Evolutionary conservation across 1,140 invertebrate genomes (phyloP), one percentile per base, ranked within the genome.

Genomic region (Stegodyphus dumicola): DNA sequence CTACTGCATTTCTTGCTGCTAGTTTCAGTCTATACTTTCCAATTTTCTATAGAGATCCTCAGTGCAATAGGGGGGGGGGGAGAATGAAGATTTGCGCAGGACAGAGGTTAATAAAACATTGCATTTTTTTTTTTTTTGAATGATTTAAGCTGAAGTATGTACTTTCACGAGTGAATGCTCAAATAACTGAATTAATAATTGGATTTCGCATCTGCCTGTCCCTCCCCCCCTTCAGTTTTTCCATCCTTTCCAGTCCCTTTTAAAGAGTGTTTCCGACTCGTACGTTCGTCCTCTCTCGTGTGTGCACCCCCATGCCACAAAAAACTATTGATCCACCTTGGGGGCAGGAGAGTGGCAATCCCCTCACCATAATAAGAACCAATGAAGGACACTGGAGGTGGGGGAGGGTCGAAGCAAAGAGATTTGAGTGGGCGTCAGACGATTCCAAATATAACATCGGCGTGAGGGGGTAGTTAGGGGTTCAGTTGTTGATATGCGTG

Each of bases 391-490:
- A 33, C 33, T 33, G 33, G 33, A 33, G 33, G 33, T 60, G 56
- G 15, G 15, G 15, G 60, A 77, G 75, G 60, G 33, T 33, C 33
- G 33, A 33, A 33, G 33, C 33, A 15, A 49, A 52, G 75, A 65
- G 65, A 78, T 78, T 78, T 69, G 65, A 78, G 64, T 54, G 51
- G 64, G 77, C 9, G 65, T 64, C 48, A 54, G 77, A 78, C 65
- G 77, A 69, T 69, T 78, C 77, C 77, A 78, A 78, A 78, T 78
- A 78, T 78, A 78, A 69, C 77, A 69, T 54, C 60, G 7, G 54
- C 49, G 65, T 60, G 60, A 49, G 48, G 33, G 75, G 75, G n/a
- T 65, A 7, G 48, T 60, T 60, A 33, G 75, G 75, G 60, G 48
- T 18, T 60, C 60, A 54, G 48, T 65, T 77, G 75, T 77, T 77